Percentiles rank a stretch among this genome's conserved stretches.
These are phyloP conservation scores for Halcyon chelicuti DNA, from an alignment of 2,797 vertebrate species.

Conservation along the genomic window DNA sequence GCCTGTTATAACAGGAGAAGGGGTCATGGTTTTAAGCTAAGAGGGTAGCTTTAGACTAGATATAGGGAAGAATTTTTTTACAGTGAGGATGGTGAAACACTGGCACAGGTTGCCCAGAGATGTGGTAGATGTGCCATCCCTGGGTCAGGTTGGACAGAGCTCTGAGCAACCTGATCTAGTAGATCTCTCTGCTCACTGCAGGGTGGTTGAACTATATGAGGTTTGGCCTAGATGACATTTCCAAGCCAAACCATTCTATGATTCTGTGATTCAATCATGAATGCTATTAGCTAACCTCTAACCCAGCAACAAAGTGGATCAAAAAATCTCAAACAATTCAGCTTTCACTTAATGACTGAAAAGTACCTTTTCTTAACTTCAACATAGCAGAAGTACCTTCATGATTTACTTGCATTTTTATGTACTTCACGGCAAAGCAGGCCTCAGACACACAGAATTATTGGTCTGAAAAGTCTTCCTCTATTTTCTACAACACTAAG, in stretches of 20 bases:
- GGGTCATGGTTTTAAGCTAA: neutral
- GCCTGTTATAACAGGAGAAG: rapidly evolving
- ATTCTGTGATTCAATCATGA: neutral
- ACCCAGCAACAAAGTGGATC: neutral
- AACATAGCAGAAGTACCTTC: neutral
- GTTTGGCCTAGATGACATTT: neutral
- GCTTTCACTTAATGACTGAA: neutral
- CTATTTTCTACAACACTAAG: neutral
- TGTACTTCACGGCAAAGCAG: neutral
- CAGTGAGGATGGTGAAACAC: neutral
- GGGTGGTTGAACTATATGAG: too few relatives aligned
- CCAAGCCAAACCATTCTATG: neutral
- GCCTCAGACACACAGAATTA: neutral
- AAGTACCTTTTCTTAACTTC: neutral
- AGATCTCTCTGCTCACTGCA: neutral
- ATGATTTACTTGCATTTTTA: neutral
- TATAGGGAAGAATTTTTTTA: neutral
- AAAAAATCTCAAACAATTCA: neutral
- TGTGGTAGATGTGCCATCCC: neutral
- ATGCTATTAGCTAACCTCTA: neutral
- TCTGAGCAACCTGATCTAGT: neutral
- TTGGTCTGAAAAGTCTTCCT: neutral
- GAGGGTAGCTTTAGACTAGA: too few relatives aligned
- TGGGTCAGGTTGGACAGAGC: neutral
- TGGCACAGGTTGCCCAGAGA: neutral